Evolutionary conservation across 2,797 vertebrate species (phyloP).

Genomic region (Holocentrus rufus): DNA sequence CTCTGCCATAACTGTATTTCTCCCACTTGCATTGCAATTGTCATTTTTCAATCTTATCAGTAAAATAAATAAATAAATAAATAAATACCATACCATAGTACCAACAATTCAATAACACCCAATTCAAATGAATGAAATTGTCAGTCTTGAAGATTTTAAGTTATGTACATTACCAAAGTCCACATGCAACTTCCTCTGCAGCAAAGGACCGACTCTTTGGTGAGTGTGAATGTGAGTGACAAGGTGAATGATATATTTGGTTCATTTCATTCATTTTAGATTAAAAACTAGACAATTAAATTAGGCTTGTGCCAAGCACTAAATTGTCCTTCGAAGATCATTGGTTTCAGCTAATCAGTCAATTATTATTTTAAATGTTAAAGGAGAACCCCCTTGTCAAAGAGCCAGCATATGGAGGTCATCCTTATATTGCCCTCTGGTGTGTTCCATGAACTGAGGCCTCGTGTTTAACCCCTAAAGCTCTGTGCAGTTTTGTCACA

Average conservation of each 20-base stretch:
- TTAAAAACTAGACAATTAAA: conserved; percentile 46
- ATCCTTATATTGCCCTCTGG: conserved; percentile 8
- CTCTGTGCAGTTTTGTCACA: not conserved
- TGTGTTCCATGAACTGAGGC: conserved; percentile 43
- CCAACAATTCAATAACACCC: too few species aligned
- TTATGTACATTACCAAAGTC: not conserved
- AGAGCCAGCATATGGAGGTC: conserved; percentile 17
- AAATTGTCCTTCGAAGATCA: conserved; percentile 57
- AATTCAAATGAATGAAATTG: too few species aligned
- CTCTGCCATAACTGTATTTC: too few species aligned
- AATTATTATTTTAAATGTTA: conserved; percentile 49
- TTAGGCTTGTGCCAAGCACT: conserved; percentile 34
- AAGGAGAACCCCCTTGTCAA: conserved; percentile 21
- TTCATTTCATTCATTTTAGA: conserved; percentile 46
- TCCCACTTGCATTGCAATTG: too few species aligned
- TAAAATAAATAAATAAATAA: too few species aligned
- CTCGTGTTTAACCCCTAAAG: too few species aligned
- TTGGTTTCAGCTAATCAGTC: conserved; percentile 36
- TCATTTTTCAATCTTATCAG: too few species aligned
- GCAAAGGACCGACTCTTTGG: conserved; percentile 7
- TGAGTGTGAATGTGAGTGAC: conserved; percentile 45
- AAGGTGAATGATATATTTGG: conserved; percentile 37
- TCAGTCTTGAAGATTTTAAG: too few species aligned
- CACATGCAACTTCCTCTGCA: conserved; percentile 13
- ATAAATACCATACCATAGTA: too few species aligned